phyloP scores from a whole-genome alignment of 2,888 invertebrate genomes.

The Diadromus collaris region DNA sequence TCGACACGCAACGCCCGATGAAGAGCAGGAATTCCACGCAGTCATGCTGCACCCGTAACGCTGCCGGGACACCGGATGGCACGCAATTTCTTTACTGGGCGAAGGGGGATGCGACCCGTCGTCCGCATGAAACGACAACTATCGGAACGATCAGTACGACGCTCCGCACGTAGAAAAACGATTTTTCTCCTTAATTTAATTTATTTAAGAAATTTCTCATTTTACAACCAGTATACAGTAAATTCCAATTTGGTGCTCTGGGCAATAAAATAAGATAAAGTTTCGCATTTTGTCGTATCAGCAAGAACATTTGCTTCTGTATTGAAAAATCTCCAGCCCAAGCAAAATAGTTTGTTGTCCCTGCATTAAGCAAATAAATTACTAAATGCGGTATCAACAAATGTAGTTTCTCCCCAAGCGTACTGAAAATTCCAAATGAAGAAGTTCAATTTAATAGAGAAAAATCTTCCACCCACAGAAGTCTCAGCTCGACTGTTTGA shows the following conservation, averaged over 20 bases:
- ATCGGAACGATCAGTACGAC: not conserved
- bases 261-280: not conserved
- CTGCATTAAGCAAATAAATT: not conserved
- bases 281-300: not conserved
- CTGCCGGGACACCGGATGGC: conserved; percentile 14
- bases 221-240: no score
- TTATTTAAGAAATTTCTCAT: not conserved
- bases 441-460: not conserved
- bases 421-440: no score
- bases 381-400: not conserved
- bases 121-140: not conserved
- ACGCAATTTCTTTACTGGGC: conserved; percentile 3
- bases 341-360: not conserved
- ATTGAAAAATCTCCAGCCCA: not conserved
- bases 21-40: conserved; percentile 30
- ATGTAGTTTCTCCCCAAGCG: not conserved
- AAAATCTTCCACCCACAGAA: not conserved
- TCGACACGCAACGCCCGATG: conserved; percentile 54
- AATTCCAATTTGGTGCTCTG: not conserved
- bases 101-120: conserved; percentile 8
- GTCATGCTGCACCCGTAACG: conserved; percentile 47
- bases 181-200: not conserved
- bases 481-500: not conserved
- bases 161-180: not conserved
- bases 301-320: not conserved